phyloP scores from a whole-genome alignment of 2,797 vertebrate species.

The Eulemur albifrons region DNA sequence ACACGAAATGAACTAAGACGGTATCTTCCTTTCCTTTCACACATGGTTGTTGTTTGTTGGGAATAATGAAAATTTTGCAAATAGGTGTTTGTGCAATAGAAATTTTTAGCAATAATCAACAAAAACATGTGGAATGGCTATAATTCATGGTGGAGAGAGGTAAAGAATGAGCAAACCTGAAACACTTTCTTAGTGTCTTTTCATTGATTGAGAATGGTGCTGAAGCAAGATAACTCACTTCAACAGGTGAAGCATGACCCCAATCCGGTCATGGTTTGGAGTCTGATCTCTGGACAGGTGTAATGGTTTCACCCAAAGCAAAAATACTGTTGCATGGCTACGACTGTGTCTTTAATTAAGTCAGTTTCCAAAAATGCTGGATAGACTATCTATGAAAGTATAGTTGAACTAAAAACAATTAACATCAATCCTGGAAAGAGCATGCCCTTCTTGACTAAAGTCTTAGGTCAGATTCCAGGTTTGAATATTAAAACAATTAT shows the following conservation, averaged over 20 bases:
- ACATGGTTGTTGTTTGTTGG: not conserved
- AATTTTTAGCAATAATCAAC: not conserved
- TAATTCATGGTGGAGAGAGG: not conserved
- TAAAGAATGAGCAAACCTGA: not conserved
- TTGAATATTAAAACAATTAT: not conserved
- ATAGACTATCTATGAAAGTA: not conserved
- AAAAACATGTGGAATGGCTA: not conserved
- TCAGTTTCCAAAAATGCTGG: not conserved
- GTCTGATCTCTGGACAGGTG: not conserved
- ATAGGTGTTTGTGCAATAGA: not conserved
- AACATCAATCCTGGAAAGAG: not conserved
- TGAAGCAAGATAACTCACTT: not conserved
- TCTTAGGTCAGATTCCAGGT: conserved; percentile 8
- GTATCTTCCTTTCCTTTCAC: not conserved
- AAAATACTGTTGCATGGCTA: not conserved
- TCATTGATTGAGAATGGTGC: not conserved
- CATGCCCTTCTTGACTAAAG: not conserved
- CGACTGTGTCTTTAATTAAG: not conserved
- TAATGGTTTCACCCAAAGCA: not conserved
- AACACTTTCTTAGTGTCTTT: not conserved
- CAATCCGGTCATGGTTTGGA: not conserved
- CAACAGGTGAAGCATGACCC: not conserved
- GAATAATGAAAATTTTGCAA: not conserved
- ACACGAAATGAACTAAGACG: not conserved
- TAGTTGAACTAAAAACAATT: not conserved